A percentile compares a stretch with the other conserved stretches of the same genome.
These are phyloP conservation scores for Actenoides lindsayi DNA, from an alignment of 2,113 vertebrate species.

Conservation along the genomic window DNA sequence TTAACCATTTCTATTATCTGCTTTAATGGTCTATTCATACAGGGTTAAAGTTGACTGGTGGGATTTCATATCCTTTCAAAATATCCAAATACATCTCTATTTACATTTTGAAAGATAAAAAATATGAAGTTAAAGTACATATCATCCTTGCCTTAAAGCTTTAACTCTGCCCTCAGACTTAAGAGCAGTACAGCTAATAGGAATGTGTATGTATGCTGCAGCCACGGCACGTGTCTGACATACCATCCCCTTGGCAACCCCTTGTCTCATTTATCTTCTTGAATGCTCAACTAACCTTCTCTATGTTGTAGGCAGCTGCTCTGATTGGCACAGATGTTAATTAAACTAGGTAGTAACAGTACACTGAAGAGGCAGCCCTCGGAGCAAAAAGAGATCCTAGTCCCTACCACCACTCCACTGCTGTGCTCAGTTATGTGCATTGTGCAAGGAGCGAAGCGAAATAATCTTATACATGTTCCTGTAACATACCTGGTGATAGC, in stretches of 20 bases:
- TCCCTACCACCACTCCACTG: background rate
- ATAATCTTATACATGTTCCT: background rate
- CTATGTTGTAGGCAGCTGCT: constrained; percentile 58
- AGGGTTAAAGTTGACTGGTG: background rate
- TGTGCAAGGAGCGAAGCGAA: background rate
- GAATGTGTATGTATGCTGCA: background rate
- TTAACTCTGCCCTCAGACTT: background rate
- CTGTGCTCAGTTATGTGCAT: accelerated
- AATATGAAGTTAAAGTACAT: background rate
- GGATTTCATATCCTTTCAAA: background rate
- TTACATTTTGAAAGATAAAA: background rate
- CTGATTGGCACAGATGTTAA: constrained; percentile 71
- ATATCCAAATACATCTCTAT: background rate
- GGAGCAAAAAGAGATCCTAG: constrained; percentile 14
- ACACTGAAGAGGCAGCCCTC: background rate
- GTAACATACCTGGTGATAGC: background rate
- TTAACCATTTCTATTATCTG: background rate
- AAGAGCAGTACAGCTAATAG: background rate
- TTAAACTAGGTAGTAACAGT: constrained; percentile 62
- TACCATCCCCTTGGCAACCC: constrained; percentile 59
- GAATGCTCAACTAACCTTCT: constrained; percentile 54
- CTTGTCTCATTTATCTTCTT: constrained; percentile 65
- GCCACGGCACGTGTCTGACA: constrained; percentile 15
- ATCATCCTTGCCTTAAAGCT: background rate
- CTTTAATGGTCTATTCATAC: background rate